Conservation (phyloP, 2,888 invertebrate genomes). For the Drosophila hamatofila region DNA sequence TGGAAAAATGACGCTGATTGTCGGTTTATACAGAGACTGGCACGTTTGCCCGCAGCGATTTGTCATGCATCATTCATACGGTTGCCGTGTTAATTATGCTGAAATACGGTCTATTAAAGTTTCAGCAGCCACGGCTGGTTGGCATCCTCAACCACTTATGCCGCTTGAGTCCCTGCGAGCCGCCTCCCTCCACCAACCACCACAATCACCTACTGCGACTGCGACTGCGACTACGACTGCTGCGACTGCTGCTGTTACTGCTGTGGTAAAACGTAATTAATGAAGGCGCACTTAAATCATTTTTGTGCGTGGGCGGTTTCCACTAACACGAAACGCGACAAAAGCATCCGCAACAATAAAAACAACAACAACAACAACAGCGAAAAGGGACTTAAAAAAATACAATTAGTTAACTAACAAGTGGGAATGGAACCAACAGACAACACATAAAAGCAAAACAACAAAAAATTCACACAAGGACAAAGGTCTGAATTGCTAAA, state of each 20-base stretch:
- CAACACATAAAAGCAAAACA: constrained; percentile 34
- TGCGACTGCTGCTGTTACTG: constrained; percentile 7
- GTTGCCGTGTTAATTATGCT: constrained; percentile 77
- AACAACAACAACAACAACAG: constrained; percentile 34
- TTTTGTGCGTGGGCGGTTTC: constrained; percentile 71
- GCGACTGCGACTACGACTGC: constrained; percentile 25
- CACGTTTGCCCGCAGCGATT: constrained; percentile 42
- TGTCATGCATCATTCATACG: constrained; percentile 76
- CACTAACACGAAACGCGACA: constrained; percentile 51
- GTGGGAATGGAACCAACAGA: constrained; percentile 49
- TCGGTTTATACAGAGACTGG: constrained; percentile 10
- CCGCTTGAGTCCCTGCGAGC: background rate
- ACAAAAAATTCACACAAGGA: background rate
- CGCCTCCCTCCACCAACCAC: background rate
- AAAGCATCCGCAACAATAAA: constrained; percentile 40
- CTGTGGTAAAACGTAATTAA: constrained; percentile 70
- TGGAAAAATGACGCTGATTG: background rate
- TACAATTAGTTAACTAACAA: constrained; percentile 77
- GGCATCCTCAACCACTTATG: constrained; percentile 26
- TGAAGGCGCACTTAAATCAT: constrained; percentile 79
- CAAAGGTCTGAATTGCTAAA: background rate
- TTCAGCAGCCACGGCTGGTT: constrained; percentile 54
- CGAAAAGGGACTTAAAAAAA: constrained; percentile 51
- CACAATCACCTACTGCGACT: constrained; percentile 5
- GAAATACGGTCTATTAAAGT: constrained; percentile 79